Conservation (phyloP, 2,888 invertebrate genomes). For the Ctenicera cuprea region DNA sequence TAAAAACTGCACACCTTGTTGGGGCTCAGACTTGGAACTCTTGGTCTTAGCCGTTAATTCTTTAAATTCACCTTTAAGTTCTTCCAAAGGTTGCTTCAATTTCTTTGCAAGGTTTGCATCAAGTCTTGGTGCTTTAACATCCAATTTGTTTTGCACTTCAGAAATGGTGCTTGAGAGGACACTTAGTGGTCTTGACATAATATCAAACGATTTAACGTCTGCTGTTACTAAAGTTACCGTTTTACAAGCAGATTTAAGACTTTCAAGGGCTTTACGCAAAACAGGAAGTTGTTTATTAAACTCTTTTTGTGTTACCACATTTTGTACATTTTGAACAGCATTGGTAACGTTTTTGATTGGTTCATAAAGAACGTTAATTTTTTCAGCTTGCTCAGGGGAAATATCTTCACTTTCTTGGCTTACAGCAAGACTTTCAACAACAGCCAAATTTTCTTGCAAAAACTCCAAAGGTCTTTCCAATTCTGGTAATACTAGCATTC, state of each 20-base stretch:
- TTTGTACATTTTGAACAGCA: slow-evolving; percentile 14
- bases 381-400: not conserved
- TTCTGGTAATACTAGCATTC: slow-evolving; percentile 8
- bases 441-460: slow-evolving; percentile 10
- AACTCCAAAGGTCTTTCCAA: slow-evolving; percentile 14
- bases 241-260: slow-evolving; percentile 21
- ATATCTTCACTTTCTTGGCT: slow-evolving; percentile 16
- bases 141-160: not conserved
- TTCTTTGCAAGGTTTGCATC: slow-evolving; percentile 6
- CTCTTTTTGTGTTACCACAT: slow-evolving; percentile 3
- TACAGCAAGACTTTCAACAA: not conserved
- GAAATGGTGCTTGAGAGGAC: not conserved
- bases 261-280: slow-evolving; percentile 30
- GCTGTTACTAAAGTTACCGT: slow-evolving; percentile 11
- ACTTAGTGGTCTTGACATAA: slow-evolving; percentile 55
- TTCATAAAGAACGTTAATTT: slow-evolving; percentile 7
- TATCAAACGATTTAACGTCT: slow-evolving; percentile 44
- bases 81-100: slow-evolving; percentile 3
- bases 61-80: not conserved
- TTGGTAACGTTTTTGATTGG: slow-evolving; percentile 29
- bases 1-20: not conserved
- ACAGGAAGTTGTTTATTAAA: slow-evolving; percentile 8
- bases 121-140: not conserved
- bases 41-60: not conserved
- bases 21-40: not conserved